Evolutionary conservation across 2,888 invertebrate species (phyloP), one percentile per base, ranked within the genome.

Genomic region (Macrostomum cliftonense): DNA sequence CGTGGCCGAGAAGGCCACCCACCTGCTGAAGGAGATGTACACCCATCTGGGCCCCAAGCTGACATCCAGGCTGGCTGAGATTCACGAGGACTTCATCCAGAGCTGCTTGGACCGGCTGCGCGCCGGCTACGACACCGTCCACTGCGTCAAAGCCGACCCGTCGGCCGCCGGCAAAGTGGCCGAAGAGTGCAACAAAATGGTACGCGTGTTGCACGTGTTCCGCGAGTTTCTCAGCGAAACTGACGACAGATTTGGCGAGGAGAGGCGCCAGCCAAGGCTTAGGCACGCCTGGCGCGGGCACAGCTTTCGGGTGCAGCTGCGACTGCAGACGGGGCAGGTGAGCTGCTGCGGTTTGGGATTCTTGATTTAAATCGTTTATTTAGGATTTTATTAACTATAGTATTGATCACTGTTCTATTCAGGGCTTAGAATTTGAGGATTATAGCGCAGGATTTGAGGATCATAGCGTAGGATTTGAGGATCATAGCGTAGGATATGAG

Each of bases 151-250:
- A 57, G 73, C 74, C 58, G 46, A 42, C 16, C 17, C 40, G 21
- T 40, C 36, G n/a, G 12, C 20, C 12, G 40, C 28, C 5, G 38
- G 14, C 43, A 50, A 42, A 12, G 49, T 19, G 37, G 43, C 51
- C 53, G 39, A 45, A 70, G 83, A 83, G 67, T 80, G 82, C 7
- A 78, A 80, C 52, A 79, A 83, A 70, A 86, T 91, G 81, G 63
- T 69, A 21, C 79, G 91, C 57, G 83, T 93, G 49, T 78, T 93
- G 71, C 83, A 85, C 72, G 88, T 91, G 63, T 76, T 93, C 63
- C 83, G 85, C 68, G 91, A 91, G 73, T 93, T 93, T 68, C 79
- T 93, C 54, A 82, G 82, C 61, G 89, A 91, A 73, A 91, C 89
- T 74, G 91, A 91, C 75, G 70, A 70, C 50, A 69, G 71, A 37